phyloP scores from a whole-genome alignment of 2,113 vertebrate genomes.

The Sylvietta virens region DNA sequence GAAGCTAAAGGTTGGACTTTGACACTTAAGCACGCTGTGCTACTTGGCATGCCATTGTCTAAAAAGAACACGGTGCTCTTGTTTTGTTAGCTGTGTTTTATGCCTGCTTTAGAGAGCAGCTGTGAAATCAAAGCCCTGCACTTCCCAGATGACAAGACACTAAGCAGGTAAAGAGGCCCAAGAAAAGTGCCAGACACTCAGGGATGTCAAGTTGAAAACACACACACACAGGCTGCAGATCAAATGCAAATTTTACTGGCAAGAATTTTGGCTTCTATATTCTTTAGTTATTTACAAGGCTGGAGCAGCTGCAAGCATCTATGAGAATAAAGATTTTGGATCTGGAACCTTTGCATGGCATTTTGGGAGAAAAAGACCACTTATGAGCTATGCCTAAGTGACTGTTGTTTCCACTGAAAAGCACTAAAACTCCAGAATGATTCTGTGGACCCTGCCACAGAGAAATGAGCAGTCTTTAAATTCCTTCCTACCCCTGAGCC shows the following conservation, averaged over 20 bases:
- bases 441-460: not conserved
- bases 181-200: not conserved
- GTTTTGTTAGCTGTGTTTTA: not conserved
- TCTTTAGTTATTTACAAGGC: not conserved
- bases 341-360: not conserved
- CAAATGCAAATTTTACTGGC: not conserved
- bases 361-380: not conserved
- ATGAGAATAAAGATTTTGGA: not conserved
- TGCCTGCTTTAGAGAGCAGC: not conserved
- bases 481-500: not conserved
- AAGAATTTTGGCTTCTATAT: not conserved
- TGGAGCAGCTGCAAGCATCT: not conserved
- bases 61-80: not conserved
- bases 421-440: not conserved
- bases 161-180: not conserved
- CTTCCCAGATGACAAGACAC: not conserved
- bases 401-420: not conserved
- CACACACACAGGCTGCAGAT: not conserved
- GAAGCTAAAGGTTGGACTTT: not conserved
- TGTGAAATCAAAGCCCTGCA: not conserved
- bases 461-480: conserved; percentile 52
- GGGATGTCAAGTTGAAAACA: not conserved
- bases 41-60: not conserved
- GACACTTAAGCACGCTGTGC: not conserved
- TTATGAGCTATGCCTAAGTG: not conserved